Evolutionary conservation across 1,140 invertebrate genomes (phyloP), one percentile per base, ranked within the genome.

Genomic region (Drosophila willistoni): DNA sequence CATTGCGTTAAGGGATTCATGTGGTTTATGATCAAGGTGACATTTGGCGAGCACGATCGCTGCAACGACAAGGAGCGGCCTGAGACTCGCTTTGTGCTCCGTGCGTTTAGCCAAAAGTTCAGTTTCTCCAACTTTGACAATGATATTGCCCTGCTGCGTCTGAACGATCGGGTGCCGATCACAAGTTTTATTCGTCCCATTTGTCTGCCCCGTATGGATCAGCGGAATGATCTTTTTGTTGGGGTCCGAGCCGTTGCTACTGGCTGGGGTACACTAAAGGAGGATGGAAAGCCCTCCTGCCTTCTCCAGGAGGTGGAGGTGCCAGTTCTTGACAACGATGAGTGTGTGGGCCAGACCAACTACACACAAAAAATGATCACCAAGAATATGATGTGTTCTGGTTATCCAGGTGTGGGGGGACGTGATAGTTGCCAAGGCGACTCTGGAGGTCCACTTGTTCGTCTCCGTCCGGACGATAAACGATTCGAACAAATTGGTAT

Each of bases 351-450:
- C 42, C 95, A 95, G 51, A 97, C 96, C 0, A 96, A 96, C 85
- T 97, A 97, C 83, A 95, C 94, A 3, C 91, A 95, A 1, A 94
- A 94, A 39, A 96, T 96, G 95, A 97, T 97, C 63, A 96, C 96
- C 0, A 95, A 96, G 70, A 97, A 97, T 82, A 97, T 97, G 96
- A 79, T 97, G 87, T 98, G 97, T 85, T 97, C 96, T 22, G 97
- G 96, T 9, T 96, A 96, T 89, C 93, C 94, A 0, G 94, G 95
- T 14, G 93, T 93, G 6, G 97, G 97, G 10, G 93, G 94, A 54
- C 97, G 95, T 80, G 97, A 98, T 92, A 96, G 96, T 29, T 98
- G 97, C 87, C 97, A 98, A 96, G 97, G 97, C 17, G 97, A 98
- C 91, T 98, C 97, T 79, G 97, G 97, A 65, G 97, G 97, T n/a